Base-by-base conservation (phyloP, 2,888 invertebrate genomes). In the Lapara coniferarum region DNA sequence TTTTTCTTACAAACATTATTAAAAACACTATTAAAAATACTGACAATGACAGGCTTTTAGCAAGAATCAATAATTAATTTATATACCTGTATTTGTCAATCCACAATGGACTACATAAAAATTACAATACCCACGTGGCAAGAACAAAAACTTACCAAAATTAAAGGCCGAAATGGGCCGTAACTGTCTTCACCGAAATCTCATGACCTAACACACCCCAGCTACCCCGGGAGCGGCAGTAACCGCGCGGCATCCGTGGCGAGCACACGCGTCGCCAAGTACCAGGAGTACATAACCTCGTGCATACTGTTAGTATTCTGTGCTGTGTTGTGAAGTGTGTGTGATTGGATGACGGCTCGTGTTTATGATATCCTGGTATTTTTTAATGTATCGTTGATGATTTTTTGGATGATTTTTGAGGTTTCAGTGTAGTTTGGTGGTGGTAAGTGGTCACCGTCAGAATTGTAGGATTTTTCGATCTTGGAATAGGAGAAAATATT, bases 161-260 rank as follows among this genome's bases (percentile, higher is more conserved):
- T 44, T 59, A 59, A 49, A 19, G 63, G 19, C 16, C 63, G 63
- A 63, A 49, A 19, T 49, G 46, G 59, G 59, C 12, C 59, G 46
- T 63, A 8, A 73, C 81, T 85, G 84, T 88, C 89, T 90, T 87
- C 87, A 87, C 90, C 87, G 86, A 91, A 90, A 88, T 87, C 89
- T 88, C 86, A 89, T 90, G 91, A 89, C 90, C 91, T 88, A 89
- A 86, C 88, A 89, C 90, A 77, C 8, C 0, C 58, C 66, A 68
- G 75, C 82, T 72, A 85, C 86, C 88, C 86, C 73, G 69, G 71
- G 77, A 70, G 25, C 69, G 71, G 66, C 69, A 66, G 69, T 58
- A 73, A 67, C 78, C 78, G 63, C 63, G 63, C 49, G 63, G 63
- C 19, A 13, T 7, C 19, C 49, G 63, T 49, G 19, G 19, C 49